Evolutionary conservation across 2,797 vertebrate species (phyloP), one percentile per base, ranked within the genome.

Genomic region (Gallinago nigripennis): DNA sequence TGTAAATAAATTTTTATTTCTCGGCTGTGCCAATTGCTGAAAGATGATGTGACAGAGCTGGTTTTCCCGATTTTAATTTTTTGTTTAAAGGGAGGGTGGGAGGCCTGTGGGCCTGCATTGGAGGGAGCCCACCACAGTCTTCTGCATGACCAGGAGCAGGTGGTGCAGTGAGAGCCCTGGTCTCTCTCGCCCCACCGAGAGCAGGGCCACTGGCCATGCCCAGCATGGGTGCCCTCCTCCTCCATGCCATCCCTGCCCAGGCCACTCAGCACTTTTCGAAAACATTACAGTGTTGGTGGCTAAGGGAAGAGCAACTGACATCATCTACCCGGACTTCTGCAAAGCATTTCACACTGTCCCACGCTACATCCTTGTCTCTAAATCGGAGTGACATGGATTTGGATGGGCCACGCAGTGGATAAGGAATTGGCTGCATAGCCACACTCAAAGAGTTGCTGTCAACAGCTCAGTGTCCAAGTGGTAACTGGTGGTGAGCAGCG

Each of bases 91-190:
- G 37, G 18, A 43, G 6, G 5, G 39, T 2, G 7, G 2, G 1
- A 41, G 14, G 73, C 43, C 39, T 0, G 0, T 1, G 4, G 18
- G 27, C 17, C 30, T 6, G 4, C 0, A 1, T 0, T 28, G 54
- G 31, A 57, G 12, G 27, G 16, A 83, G n/a, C n/a, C 39, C 43
- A 30, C 17, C 2, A 0, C 2, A 1, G 0, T 1, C 18, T 39
- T 17, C 28, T 45, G 23, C 2, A 3, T 1, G 1, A 50, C 51
- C 33, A 19, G 37, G 17, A 33, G 53, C 1, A 1, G 33, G 24
- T 13, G 45, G 46, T 4, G 2, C 23, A 16, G 41, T 41, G 33
- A 0, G 1, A 50, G 8, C 65, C 14, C 25, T 0, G 2, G 61
- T 39, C 73, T 16, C 77, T 51, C 66, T 27, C 6, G 1, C 21